Base-by-base conservation (phyloP, 2,888 invertebrate genomes). In the Andricus quercusramuli region DNA sequence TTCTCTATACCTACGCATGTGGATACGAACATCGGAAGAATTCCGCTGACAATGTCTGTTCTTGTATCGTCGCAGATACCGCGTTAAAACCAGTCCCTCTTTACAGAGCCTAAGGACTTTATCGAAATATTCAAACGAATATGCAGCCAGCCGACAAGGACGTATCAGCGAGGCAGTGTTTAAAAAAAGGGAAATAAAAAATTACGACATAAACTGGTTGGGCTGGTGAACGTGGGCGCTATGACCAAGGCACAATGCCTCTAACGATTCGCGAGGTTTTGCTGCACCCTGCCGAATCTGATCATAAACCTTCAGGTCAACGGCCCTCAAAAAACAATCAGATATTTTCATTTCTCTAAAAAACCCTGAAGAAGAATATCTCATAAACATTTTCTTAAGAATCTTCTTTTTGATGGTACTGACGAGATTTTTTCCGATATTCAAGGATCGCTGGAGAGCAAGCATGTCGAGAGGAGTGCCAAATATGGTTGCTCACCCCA, bases 171-270 rank as follows among this genome's bases (percentile, higher is more conserved):
- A 78, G 62, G 44, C 77, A 77, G 82, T 56, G 25, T 59, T 79
- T 80, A 66, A 82, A 82, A 80, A 78, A 70, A 76, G 56, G n/a
- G 67, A 65, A 44, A 29, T 47, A 77, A 64, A 79, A 68, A 67
- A 80, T 41, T 22, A 79, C 70, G 44, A 74, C 78, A 79, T 65
- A 82, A 74, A 80, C 65, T 80, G 82, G 78, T 82, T 77, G 59
- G 79, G 66, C 70, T 59, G 78, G 64, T 15, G 83, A 84, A 88
- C 86, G 88, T 89, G 89, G 90, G 90, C 89, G 87, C 89, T 86
- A 88, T 87, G 89, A 86, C 87, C 87, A 89, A 88, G 86, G 86
- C 87, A 89, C 90, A 90, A 91, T 90, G 87, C 89, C 88, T 89
- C 88, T 88, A 88, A 90, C 89, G 89, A 90, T 89, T 88, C 80